Evolutionary conservation across 2,113 vertebrate species (phyloP).

Genomic region (Mus pahari): DNA sequence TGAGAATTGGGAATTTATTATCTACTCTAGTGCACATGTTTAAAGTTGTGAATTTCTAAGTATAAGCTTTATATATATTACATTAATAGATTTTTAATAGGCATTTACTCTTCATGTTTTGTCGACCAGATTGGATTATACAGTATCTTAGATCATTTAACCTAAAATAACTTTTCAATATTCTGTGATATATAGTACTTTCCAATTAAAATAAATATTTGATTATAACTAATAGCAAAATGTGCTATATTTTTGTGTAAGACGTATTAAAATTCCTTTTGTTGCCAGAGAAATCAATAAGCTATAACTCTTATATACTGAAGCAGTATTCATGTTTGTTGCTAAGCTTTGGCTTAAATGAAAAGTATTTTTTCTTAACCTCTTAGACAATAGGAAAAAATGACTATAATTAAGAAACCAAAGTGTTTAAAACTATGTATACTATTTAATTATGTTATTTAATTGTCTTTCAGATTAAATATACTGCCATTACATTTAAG

Average conservation of each 20-base stretch:
- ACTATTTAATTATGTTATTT: background rate
- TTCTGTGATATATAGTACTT: background rate
- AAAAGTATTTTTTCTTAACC: background rate
- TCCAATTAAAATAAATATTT: conserved; percentile 28
- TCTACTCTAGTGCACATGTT: background rate
- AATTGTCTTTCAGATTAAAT: background rate
- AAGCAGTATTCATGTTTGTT: background rate
- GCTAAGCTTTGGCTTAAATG: background rate
- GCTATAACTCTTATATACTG: background rate
- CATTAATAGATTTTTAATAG: background rate
- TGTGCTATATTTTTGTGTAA: conserved; percentile 10
- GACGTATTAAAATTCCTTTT: conserved; percentile 42
- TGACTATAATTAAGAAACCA: conserved; percentile 19
- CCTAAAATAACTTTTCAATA: conserved; percentile 7
- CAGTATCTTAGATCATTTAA: background rate
- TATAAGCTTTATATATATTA: conserved; percentile 1
- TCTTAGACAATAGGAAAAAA: background rate
- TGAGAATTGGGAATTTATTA: background rate
- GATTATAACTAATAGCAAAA: background rate
- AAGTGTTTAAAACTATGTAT: background rate
- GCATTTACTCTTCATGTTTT: background rate
- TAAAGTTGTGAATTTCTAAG: background rate
- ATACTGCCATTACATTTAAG: background rate
- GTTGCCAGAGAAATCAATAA: background rate
- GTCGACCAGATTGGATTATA: background rate